phyloP scores from a whole-genome alignment of 2,888 invertebrate genomes.

The Dermolepida albohirtum region DNA sequence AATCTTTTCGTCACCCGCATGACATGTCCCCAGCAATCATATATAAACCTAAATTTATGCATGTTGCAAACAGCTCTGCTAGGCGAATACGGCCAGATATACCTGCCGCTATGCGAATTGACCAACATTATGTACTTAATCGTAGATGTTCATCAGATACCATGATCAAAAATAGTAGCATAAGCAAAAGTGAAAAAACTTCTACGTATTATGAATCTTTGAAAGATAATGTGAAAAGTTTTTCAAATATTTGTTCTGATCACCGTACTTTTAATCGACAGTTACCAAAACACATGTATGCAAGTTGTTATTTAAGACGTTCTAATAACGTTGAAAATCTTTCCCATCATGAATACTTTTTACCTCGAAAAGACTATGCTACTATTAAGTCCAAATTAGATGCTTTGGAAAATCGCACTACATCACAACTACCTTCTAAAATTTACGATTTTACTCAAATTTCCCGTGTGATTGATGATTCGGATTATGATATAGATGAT shows the following conservation, averaged over 20 bases:
- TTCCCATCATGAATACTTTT: background rate
- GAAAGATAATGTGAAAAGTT: constrained; percentile 21
- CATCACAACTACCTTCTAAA: constrained; percentile 36
- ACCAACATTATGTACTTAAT: background rate
- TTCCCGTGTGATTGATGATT: constrained; percentile 5
- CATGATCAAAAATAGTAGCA: background rate
- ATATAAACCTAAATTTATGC: background rate
- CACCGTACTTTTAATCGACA: background rate
- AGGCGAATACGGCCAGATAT: background rate
- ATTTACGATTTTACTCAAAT: constrained; percentile 39
- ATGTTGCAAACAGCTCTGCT: constrained; percentile 7
- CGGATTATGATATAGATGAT: constrained; percentile 28
- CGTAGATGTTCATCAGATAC: background rate
- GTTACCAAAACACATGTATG: constrained; percentile 19
- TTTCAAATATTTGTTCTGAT: no score
- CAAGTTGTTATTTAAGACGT: constrained; percentile 7
- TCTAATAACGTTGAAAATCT: constrained; percentile 23
- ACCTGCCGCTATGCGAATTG: background rate
- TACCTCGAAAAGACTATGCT: constrained; percentile 8
- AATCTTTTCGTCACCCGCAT: constrained; percentile 39
- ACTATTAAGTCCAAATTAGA: constrained; percentile 31
- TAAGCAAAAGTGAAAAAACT: background rate
- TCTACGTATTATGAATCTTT: background rate
- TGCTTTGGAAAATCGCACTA: constrained; percentile 38
- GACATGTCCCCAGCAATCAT: constrained; percentile 21